Evolutionary conservation across 2,888 invertebrate species (phyloP).

Genomic region (Augochlorella aurata): DNA sequence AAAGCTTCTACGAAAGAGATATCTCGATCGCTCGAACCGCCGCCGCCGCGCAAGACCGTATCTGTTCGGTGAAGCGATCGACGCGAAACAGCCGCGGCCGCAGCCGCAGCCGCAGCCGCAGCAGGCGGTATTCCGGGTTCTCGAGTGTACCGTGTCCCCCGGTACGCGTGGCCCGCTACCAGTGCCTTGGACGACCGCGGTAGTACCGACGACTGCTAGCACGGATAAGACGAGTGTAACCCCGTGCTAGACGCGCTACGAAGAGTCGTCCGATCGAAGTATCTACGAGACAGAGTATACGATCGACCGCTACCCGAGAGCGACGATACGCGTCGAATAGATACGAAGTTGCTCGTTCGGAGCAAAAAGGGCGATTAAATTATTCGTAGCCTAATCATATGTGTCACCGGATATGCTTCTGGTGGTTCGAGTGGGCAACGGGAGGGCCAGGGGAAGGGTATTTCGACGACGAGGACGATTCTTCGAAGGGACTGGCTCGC

Average conservation of each 20-base stretch:
- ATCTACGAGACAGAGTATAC: constrained; percentile 49
- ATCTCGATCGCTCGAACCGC: too few relatives aligned
- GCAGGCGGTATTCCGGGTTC: too few relatives aligned
- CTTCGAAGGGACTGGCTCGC: neutral
- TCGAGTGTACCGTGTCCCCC: too few relatives aligned
- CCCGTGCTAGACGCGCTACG: constrained; percentile 55
- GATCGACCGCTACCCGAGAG: constrained; percentile 33
- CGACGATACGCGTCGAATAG: constrained; percentile 59
- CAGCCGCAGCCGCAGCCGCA: too few relatives aligned
- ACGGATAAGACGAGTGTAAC: constrained; percentile 48
- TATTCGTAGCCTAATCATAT: constrained; percentile 76
- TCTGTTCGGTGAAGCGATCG: too few relatives aligned
- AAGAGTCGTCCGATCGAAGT: constrained; percentile 60
- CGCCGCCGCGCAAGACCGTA: too few relatives aligned
- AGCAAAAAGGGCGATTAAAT: constrained; percentile 66
- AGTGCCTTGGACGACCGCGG: too few relatives aligned
- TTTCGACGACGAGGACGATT: neutral
- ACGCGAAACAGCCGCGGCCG: too few relatives aligned
- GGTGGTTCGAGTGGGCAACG: constrained; percentile 17
- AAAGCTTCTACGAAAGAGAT: too few relatives aligned
- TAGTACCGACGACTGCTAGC: constrained; percentile 10
- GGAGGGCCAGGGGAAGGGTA: neutral
- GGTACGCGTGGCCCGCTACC: too few relatives aligned
- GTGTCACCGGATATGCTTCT: constrained; percentile 79
- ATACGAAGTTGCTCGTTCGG: constrained; percentile 60